phyloP scores from a whole-genome alignment of 2,113 vertebrate species.

The Carassius auratus region DNA sequence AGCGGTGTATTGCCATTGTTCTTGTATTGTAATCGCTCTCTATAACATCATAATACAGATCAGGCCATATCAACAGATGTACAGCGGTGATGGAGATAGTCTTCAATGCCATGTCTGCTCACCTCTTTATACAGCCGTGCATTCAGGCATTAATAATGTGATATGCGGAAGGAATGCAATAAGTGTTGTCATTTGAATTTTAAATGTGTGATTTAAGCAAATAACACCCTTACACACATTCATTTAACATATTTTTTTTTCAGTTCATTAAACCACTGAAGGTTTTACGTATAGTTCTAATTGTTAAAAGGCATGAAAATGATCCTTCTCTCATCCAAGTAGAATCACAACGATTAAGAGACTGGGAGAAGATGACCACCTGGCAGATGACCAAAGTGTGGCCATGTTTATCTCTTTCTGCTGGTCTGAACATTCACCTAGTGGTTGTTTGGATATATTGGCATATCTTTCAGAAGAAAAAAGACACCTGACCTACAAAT shows the following conservation, averaged over 20 bases:
- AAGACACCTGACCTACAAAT: not conserved
- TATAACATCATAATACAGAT: not conserved
- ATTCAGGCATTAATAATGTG: not conserved
- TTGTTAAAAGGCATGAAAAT: not conserved
- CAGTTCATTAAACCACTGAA: slow-evolving; percentile 10
- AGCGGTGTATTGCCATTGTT: not conserved
- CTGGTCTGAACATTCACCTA: not conserved
- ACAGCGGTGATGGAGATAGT: not conserved
- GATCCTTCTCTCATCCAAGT: not conserved
- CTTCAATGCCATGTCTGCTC: not conserved
- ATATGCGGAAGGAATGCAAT: not conserved
- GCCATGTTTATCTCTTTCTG: not conserved
- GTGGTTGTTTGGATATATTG: too few relatives aligned
- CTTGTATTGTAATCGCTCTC: not conserved
- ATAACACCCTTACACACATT: not conserved
- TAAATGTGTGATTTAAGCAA: not conserved
- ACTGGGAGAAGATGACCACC: not conserved
- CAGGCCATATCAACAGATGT: not conserved
- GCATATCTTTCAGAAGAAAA: too few relatives aligned
- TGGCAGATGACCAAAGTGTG: not conserved
- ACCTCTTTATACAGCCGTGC: not conserved
- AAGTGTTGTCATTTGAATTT: slow-evolving; percentile 7
- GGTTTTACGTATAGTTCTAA: not conserved
- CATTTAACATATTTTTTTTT: not conserved
- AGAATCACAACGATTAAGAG: not conserved